These are phyloP conservation scores for Thecocarcelia acutangulata DNA, from an alignment of 2,888 invertebrate genomes.

Conservation along the genomic window DNA sequence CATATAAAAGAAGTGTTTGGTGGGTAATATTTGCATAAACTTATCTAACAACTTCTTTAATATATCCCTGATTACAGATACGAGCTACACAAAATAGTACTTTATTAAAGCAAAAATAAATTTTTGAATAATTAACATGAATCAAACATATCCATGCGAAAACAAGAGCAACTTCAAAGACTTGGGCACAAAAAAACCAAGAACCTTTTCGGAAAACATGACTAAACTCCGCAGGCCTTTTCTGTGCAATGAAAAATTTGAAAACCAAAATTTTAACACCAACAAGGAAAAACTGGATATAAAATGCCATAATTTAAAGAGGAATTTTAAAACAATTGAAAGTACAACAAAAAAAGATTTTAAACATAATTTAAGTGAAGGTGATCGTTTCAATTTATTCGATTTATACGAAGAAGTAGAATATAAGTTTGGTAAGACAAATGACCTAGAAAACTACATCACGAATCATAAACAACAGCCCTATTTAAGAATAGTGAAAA, in stretches of 20 bases:
- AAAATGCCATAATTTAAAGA: background rate
- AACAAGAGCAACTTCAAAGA: background rate
- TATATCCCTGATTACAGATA: too few relatives aligned
- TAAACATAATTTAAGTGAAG: background rate
- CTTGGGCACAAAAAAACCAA: background rate
- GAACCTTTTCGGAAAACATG: conserved; percentile 26
- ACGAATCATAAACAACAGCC: background rate
- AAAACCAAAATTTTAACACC: background rate
- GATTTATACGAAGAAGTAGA: background rate
- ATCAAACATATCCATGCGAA: background rate
- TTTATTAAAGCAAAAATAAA: background rate
- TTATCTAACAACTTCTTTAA: too few relatives aligned
- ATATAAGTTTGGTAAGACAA: background rate
- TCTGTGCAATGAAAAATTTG: background rate
- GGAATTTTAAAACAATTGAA: too few relatives aligned
- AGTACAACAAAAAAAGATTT: background rate
- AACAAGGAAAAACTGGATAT: background rate
- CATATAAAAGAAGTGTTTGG: too few relatives aligned
- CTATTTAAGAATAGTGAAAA: background rate
- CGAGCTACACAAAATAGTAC: background rate
- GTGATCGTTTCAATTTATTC: background rate
- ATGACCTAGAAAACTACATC: background rate
- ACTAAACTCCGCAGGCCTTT: conserved; percentile 7
- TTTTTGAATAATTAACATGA: background rate
- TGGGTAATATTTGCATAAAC: too few relatives aligned